Evolutionary conservation across 2,797 vertebrate genomes (phyloP).

Genomic region (Eulemur coronatus): DNA sequence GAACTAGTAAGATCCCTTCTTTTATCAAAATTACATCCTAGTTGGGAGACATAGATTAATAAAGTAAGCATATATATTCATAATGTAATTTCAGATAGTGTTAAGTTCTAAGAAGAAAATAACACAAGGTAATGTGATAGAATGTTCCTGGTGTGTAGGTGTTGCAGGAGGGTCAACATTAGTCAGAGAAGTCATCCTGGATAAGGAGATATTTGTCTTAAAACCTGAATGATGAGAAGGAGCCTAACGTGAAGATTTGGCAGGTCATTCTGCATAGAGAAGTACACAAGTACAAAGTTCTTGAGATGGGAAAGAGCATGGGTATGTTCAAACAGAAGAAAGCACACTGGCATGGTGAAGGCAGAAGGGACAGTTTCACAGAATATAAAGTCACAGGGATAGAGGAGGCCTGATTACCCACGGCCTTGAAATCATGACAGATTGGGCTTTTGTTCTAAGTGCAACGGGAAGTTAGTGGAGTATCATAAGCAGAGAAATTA

Average conservation of each 20-base stretch:
- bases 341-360: neutral
- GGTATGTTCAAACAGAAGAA: neutral
- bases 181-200: neutral
- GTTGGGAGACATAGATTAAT: neutral
- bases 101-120: neutral
- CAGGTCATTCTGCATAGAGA: neutral
- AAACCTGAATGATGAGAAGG: neutral
- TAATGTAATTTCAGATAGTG: neutral
- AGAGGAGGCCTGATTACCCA: neutral
- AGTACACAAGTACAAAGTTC: neutral
- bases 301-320: neutral
- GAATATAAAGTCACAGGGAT: neutral
- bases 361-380: neutral
- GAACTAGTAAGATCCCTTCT: neutral
- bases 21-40: neutral
- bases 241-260: neutral
- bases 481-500: neutral
- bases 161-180: neutral
- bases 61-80: neutral
- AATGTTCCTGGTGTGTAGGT: neutral
- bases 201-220: neutral
- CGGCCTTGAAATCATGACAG: neutral
- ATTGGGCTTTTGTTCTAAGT: neutral
- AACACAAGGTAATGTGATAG: neutral
- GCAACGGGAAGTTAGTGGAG: neutral